Evolutionary conservation across 2,888 invertebrate genomes (phyloP).

Genomic region (Ormyrus pomaceus): DNA sequence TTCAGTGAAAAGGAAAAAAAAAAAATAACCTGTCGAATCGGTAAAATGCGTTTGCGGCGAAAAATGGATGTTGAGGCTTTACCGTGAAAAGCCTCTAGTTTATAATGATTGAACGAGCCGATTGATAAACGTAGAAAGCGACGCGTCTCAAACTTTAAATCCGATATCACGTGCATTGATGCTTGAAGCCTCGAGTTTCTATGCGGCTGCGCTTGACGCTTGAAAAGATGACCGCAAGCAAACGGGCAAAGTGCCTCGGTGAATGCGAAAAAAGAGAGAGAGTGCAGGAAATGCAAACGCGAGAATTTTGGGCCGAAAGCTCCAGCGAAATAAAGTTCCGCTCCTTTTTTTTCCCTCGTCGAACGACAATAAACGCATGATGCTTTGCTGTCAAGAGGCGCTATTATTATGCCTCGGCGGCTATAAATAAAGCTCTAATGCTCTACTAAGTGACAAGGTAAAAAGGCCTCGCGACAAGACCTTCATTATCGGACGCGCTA

Average conservation of each 20-base stretch:
- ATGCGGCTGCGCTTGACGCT: conserved; percentile 20
- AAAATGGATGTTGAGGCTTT: too few species aligned
- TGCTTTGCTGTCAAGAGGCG: conserved; percentile 4
- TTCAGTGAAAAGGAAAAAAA: too few species aligned
- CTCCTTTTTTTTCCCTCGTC: too few species aligned
- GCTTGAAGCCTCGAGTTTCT: not conserved
- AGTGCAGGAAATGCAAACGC: not conserved
- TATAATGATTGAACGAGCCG: conserved; percentile 1
- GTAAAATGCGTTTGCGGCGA: too few species aligned
- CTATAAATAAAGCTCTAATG: conserved; percentile 49
- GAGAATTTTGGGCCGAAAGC: too few species aligned
- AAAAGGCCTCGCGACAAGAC: conserved; percentile 43
- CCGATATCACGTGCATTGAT: conserved; percentile 37
- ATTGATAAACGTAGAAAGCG: not conserved
- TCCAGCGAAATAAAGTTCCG: too few species aligned
- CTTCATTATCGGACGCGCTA: conserved; percentile 49
- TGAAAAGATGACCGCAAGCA: conserved; percentile 31
- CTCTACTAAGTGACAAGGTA: conserved; percentile 35
- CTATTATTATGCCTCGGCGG: conserved; percentile 30
- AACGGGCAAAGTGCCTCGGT: not conserved
- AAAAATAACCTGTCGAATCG: too few species aligned
- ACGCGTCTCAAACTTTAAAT: conserved; percentile 49
- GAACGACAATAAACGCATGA: not conserved
- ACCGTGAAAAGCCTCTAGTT: too few species aligned
- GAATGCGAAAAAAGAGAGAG: not conserved